A percentile compares a stretch with the other conserved stretches of the same genome.
These are phyloP conservation scores for Eupithecia abbreviata DNA, from an alignment of 2,888 invertebrate genomes.

Conservation along the genomic window DNA sequence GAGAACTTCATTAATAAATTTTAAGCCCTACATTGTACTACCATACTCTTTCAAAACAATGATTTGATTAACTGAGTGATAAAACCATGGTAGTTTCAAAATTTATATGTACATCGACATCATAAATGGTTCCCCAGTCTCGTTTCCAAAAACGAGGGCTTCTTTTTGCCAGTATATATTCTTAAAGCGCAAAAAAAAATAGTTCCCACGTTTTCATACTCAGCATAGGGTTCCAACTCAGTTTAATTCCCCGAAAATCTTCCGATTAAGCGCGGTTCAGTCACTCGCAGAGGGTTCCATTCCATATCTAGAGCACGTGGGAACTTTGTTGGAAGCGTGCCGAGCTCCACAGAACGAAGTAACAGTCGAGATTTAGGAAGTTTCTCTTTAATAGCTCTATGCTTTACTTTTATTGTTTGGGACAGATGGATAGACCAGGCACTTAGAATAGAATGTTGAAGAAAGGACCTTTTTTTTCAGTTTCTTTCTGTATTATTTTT, in stretches of 20 bases:
- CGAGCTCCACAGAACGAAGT: conserved; percentile 37
- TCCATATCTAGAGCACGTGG: conserved; percentile 25
- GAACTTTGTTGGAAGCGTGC: conserved; percentile 57
- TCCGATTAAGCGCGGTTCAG: background rate
- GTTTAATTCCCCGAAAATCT: background rate
- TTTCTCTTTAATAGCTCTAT: background rate
- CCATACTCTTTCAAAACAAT: no score
- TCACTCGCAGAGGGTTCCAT: background rate
- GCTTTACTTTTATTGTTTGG: background rate
- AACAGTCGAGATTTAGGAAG: background rate
- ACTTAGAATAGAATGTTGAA: background rate
- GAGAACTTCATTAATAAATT: no score
- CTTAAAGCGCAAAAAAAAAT: background rate
- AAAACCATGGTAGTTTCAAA: no score
- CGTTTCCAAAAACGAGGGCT: no score
- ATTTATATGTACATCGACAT: no score
- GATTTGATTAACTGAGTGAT: no score
- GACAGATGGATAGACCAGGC: background rate
- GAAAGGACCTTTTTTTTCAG: background rate
- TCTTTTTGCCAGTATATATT: no score
- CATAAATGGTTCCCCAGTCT: no score
- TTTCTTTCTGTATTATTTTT: background rate
- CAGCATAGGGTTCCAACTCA: background rate
- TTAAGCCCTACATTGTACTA: no score
- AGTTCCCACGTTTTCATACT: no score